A percentile compares a stretch with the other conserved stretches of the same genome.
Conservation (phyloP, 1,140 invertebrate species). For the Microplitis demolitor region DNA sequence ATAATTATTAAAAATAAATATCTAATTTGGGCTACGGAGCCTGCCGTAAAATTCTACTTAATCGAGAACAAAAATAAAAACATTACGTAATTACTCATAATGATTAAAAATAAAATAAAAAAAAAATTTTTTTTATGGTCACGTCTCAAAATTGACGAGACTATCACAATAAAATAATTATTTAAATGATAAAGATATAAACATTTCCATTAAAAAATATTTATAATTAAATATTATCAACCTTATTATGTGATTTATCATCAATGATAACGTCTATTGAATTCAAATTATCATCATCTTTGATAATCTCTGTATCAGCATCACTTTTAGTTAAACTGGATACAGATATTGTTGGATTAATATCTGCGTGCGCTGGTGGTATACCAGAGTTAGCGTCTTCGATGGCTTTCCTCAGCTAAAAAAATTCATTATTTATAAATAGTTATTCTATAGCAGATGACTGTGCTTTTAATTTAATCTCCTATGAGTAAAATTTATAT, state of each 20-base stretch:
- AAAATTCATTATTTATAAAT: not conserved
- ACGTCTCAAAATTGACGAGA: conserved; percentile 39
- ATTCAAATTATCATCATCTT: conserved; percentile 16
- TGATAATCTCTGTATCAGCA: conserved; percentile 33
- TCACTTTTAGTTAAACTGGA: conserved; percentile 44
- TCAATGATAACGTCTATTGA: conserved; percentile 2
- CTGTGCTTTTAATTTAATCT: no score
- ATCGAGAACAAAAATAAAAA: not conserved
- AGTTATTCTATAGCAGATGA: no score
- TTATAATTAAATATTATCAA: conserved; percentile 29
- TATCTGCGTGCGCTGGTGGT: conserved; percentile 56
- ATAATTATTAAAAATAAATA: conserved; percentile 15
- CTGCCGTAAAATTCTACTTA: conserved; percentile 1
- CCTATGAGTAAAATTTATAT: no score
- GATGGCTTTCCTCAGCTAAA: conserved; percentile 81
- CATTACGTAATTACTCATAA: not conserved
- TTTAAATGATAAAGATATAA: not conserved
- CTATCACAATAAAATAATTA: conserved; percentile 51
- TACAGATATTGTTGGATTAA: conserved; percentile 41
- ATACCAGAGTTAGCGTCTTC: conserved; percentile 83
- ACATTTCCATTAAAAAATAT: not conserved
- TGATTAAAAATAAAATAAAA: conserved; percentile 28
- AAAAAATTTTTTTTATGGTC: conserved; percentile 39
- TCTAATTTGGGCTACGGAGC: not conserved
- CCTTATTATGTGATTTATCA: conserved; percentile 29